phyloP scores from a whole-genome alignment of 2,797 vertebrate genomes.

The Emydoidea blandingii region DNA sequence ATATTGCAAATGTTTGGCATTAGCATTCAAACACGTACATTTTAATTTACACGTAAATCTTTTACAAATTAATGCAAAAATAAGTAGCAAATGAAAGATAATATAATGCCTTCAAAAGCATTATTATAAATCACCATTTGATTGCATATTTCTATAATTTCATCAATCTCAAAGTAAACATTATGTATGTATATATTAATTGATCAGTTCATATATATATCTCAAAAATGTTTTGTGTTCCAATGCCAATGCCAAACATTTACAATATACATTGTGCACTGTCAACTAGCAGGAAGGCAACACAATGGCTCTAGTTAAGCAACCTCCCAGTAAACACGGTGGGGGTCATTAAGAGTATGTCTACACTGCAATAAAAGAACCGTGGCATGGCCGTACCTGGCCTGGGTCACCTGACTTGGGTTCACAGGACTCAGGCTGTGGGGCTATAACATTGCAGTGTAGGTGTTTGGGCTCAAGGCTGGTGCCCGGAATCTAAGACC shows the following conservation, averaged over 20 bases:
- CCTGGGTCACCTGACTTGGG: neutral
- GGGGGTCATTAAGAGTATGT: neutral
- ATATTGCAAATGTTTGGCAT: neutral
- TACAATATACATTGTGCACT: neutral
- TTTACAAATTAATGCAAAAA: constrained; percentile 4
- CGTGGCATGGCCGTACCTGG: neutral
- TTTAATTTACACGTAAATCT: neutral
- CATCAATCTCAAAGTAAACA: neutral
- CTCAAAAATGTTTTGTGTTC: neutral
- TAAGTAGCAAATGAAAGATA: constrained; percentile 6
- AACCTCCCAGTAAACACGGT: no score
- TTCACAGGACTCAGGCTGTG: neutral
- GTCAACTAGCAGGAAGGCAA: neutral
- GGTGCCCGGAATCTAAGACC: neutral
- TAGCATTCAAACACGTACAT: neutral
- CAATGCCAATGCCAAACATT: neutral
- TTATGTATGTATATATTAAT: neutral
- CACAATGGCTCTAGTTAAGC: neutral
- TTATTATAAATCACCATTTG: neutral
- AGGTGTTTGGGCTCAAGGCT: neutral
- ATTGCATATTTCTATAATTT: neutral
- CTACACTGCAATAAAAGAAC: neutral
- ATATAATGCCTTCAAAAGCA: neutral
- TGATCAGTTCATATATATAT: neutral
- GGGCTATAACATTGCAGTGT: neutral